Conservation (phyloP, 2,797 vertebrate genomes). For the Xyrichtys novacula region DNA sequence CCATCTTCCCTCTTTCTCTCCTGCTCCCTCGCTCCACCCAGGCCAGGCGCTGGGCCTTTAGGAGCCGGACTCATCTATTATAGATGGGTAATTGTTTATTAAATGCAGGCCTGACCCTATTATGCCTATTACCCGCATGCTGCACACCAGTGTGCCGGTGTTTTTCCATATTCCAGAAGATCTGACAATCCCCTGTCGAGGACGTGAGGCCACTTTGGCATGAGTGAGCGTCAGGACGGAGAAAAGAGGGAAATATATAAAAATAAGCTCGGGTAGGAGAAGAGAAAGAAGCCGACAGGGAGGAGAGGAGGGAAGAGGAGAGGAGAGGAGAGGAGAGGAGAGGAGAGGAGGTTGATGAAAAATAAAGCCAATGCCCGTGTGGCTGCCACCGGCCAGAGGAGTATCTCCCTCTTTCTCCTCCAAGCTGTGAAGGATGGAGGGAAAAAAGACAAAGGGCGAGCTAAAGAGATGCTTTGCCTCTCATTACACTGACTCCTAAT, state of each 20-base stretch:
- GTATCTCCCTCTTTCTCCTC: slow-evolving; percentile 62
- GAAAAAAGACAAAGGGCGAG: slow-evolving; percentile 78
- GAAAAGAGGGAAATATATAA: slow-evolving; percentile 35
- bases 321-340: slow-evolving; percentile 64
- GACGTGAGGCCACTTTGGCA: slow-evolving; percentile 63
- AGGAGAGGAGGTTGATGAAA: slow-evolving; percentile 73
- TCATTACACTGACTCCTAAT: slow-evolving; percentile 84
- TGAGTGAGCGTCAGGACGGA: slow-evolving; percentile 51
- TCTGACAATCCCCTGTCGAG: slow-evolving; percentile 71
- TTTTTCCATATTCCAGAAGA: slow-evolving; percentile 80
- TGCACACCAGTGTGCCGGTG: slow-evolving; percentile 52
- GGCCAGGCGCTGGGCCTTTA: slow-evolving; percentile 72
- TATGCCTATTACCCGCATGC: slow-evolving; percentile 82
- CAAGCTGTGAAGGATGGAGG: slow-evolving; percentile 67
- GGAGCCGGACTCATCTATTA: slow-evolving; percentile 86
- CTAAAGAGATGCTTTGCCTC: slow-evolving; percentile 77
- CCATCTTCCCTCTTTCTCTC: slow-evolving; percentile 52
- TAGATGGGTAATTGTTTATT: slow-evolving; percentile 91
- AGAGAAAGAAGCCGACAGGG: slow-evolving; percentile 56
- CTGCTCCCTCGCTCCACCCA: slow-evolving; percentile 60
- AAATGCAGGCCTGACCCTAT: slow-evolving; percentile 89
- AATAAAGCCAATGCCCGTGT: slow-evolving; percentile 73
- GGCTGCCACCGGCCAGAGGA: slow-evolving; percentile 72
- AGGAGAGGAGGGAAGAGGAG: slow-evolving; percentile 66
- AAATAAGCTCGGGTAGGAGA: slow-evolving; percentile 34